Evolutionary conservation across 1,140 invertebrate species (phyloP), one percentile per base, ranked within the genome.

Genomic region (Meloidogyne floridensis): DNA sequence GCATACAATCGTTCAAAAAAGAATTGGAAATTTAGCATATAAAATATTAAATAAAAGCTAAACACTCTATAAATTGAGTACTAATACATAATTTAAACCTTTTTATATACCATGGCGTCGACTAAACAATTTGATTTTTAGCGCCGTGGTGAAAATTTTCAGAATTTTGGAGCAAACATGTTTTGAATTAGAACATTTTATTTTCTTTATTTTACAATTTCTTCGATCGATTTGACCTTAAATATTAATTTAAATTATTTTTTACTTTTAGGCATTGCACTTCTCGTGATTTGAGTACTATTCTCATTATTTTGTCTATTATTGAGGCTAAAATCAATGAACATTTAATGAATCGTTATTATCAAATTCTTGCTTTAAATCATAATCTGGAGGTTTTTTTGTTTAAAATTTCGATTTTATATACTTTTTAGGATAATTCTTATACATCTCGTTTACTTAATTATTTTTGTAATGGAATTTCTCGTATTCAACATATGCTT

Each of bases 241-340:
- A 32, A 32, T 32, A 32, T 32, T 32, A 32, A 32, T 32, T 32
- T 32, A 32, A 32, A 32, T 32, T 32, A 32, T 32, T 32, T 81
- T 74, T 15, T 53, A 5, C 7, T 65, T 81, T 79, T 56, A 81
- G 80, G 65, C 80, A 81, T 77, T 53, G 53, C 54, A 75, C 77
- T 51, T 69, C 80, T 7, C 20, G 47, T 8, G 80, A 81, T 79
- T 80, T 78, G 15, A 72, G 54, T 18, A 42, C 20, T 32, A 32
- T 81, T 81, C 47, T 81, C 42, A n/a, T 75, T 20, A 20, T 75
- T 54, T 15, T 81, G 7, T 47, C 72, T 18, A 9, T 79, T 69
- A 71, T 79, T 43, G 80, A 81, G 5, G 53, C 80, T 32, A 70
- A 81, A 32, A 77, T 81, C 32, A 74, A 81, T 59, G 80, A 81